A percentile compares a stretch with the other conserved stretches of the same genome.
These are phyloP conservation scores for Scolopax rusticola DNA, from an alignment of 2,797 vertebrate genomes.

Conservation along the genomic window DNA sequence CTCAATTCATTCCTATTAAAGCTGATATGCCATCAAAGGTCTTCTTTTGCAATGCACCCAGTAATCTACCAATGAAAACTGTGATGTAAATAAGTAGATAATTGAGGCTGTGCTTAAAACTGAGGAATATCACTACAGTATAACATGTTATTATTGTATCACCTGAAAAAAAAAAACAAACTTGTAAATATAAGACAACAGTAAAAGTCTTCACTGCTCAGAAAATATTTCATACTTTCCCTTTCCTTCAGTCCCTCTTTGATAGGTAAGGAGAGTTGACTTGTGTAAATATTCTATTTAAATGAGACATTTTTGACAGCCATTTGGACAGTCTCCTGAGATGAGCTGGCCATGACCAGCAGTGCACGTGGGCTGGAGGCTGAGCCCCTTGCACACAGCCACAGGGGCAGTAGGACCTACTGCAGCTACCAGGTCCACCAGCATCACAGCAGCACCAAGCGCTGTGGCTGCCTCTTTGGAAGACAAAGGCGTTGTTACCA, in stretches of 20 bases:
- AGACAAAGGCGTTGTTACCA: background rate
- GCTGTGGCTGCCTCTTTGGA: accelerated
- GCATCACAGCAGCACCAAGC: accelerated
- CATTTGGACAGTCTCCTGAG: background rate
- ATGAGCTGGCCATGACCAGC: background rate
- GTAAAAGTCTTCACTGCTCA: background rate
- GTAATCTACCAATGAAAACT: background rate
- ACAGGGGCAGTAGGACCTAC: accelerated
- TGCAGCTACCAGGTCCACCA: accelerated
- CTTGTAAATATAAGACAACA: background rate
- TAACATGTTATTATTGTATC: background rate
- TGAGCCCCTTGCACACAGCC: background rate
- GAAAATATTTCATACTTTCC: background rate
- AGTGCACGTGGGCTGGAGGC: accelerated
- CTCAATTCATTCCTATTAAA: background rate
- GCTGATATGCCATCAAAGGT: background rate
- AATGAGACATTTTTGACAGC: background rate
- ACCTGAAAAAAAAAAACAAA: background rate
- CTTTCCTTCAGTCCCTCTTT: background rate
- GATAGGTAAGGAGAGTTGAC: background rate
- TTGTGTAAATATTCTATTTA: background rate
- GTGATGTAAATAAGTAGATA: background rate
- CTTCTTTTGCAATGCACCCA: background rate
- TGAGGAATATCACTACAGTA: background rate
- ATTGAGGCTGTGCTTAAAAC: background rate